Percentiles rank a stretch among this genome's conserved stretches.
Conservation (phyloP, 2,888 invertebrate genomes). For the Stenodema calcarata region DNA sequence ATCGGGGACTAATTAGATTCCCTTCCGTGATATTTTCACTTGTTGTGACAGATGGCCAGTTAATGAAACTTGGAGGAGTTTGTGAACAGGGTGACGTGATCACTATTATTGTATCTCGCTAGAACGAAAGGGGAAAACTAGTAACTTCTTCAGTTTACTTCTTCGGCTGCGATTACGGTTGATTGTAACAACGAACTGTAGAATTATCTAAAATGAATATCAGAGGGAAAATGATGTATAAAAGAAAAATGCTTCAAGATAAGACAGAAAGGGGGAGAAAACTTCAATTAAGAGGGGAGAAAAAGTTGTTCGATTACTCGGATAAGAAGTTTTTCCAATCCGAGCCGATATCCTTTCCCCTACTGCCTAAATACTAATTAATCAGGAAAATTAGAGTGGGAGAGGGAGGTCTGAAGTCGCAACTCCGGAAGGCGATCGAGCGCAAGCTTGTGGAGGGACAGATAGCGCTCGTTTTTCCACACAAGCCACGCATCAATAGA, state of each 20-base stretch:
- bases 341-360: neutral
- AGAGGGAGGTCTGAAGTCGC: neutral
- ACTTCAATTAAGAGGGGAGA: neutral
- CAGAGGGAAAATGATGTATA: neutral
- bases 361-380: neutral
- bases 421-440: neutral
- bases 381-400: neutral
- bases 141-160: neutral
- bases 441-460: neutral
- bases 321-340: slow-evolving; percentile 3
- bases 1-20: too few species aligned
- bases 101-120: neutral
- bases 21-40: neutral
- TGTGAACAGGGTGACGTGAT: neutral
- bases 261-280: neutral
- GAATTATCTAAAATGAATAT: neutral
- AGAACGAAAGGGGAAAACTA: neutral
- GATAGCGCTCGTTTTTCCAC: neutral
- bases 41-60: neutral
- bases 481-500: neutral
- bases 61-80: neutral
- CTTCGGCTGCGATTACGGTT: neutral
- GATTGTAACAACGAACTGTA: neutral
- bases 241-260: neutral
- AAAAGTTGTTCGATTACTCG: neutral